Evolutionary conservation across 2,888 invertebrate genomes (phyloP).

Genomic region (Sussaba pulchella): DNA sequence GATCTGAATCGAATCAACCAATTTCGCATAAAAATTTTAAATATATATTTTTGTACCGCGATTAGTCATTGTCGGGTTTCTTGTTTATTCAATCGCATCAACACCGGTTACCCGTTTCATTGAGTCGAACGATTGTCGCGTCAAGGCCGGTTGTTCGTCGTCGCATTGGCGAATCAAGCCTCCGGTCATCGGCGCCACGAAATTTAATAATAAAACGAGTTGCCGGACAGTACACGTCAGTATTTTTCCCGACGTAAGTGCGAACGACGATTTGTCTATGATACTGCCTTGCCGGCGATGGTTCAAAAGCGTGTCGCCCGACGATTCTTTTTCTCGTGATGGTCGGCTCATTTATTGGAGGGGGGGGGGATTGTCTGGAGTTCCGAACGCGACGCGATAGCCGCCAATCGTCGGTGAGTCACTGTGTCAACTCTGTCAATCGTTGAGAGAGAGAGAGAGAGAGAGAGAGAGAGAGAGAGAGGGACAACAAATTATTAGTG

Average conservation of each 20-base stretch:
- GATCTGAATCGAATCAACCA: too few species aligned
- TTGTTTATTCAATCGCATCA: slow-evolving; percentile 5
- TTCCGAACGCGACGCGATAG: slow-evolving; percentile 44
- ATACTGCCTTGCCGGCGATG: not conserved
- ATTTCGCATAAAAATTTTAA: too few species aligned
- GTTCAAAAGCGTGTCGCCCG: slow-evolving; percentile 26
- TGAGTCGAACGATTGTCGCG: not conserved
- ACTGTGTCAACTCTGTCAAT: slow-evolving; percentile 81
- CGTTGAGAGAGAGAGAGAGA: slow-evolving; percentile 74
- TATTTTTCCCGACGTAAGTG: too few species aligned
- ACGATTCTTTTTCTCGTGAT: slow-evolving; percentile 7
- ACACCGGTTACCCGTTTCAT: not conserved
- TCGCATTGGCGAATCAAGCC: not conserved
- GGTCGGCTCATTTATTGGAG: not conserved
- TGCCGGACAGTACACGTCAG: too few species aligned
- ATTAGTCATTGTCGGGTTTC: not conserved
- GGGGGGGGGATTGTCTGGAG: slow-evolving; percentile 18
- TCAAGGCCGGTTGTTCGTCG: slow-evolving; percentile 38
- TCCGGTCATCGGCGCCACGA: slow-evolving; percentile 51
- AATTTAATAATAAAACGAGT: slow-evolving; percentile 47
- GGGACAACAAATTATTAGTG: slow-evolving; percentile 78
- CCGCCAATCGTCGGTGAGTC: slow-evolving; percentile 76
- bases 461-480: slow-evolving; percentile 73
- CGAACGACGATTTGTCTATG: not conserved
- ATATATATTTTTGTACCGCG: not conserved